Conservation (phyloP, 2,888 invertebrate genomes). For the Tenthredo scrophulariae region DNA sequence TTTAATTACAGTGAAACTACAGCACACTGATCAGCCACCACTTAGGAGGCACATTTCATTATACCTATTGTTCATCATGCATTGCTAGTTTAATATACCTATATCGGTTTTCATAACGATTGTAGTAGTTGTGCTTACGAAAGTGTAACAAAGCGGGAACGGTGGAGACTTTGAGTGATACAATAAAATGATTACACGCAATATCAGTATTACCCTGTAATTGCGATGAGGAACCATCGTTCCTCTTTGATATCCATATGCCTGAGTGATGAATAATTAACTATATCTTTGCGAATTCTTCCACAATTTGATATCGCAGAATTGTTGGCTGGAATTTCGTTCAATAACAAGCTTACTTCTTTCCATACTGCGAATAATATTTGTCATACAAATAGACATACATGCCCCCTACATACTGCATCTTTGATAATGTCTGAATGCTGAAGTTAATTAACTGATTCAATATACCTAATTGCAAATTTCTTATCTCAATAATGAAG, state of each 20-base stretch:
- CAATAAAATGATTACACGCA: neutral
- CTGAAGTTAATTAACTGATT: constrained; percentile 9
- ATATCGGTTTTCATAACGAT: constrained; percentile 38
- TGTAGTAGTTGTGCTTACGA: constrained; percentile 32
- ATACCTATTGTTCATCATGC: constrained; percentile 69
- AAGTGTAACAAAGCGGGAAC: constrained; percentile 1
- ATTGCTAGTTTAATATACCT: constrained; percentile 43
- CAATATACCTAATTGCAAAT: neutral
- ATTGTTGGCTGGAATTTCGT: constrained; percentile 19
- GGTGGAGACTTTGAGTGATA: neutral
- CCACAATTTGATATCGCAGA: constrained; percentile 16
- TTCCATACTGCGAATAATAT: constrained; percentile 13
- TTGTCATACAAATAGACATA: neutral
- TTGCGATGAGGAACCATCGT: neutral
- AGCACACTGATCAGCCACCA: constrained; percentile 77
- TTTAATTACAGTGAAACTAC: constrained; percentile 76
- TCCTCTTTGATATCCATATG: constrained; percentile 29
- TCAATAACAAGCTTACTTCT: neutral
- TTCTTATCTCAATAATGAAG: neutral
- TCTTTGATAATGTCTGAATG: neutral
- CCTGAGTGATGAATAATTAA: neutral
- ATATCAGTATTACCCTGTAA: neutral
- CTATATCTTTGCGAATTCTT: constrained; percentile 2
- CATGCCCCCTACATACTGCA: neutral
- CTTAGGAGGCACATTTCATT: constrained; percentile 75